Conservation (phyloP, 2,113 vertebrate species). For the Nannobrachium achirus region DNA sequence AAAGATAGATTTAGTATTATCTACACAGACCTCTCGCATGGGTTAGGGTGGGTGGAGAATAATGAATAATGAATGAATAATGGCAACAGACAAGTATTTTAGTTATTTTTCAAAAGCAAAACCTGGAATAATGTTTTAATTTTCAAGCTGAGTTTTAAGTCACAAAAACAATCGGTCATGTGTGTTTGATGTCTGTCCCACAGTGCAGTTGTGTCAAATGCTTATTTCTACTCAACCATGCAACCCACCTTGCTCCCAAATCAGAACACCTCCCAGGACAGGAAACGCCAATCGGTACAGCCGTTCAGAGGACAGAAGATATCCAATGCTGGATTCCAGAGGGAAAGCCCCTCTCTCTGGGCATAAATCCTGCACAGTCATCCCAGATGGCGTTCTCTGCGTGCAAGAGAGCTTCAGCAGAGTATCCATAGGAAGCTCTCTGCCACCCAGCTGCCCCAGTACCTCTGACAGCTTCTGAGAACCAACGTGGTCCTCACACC, state of each 20-base stretch:
- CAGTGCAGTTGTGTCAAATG: no score
- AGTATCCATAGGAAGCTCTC: constrained; percentile 80
- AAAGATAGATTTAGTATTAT: no score
- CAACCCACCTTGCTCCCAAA: constrained; percentile 74
- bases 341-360: constrained; percentile 64
- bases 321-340: constrained; percentile 79
- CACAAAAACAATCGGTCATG: no score
- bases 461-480: constrained; percentile 82
- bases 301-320: constrained; percentile 79
- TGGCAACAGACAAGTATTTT: no score
- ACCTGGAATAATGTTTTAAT: no score
- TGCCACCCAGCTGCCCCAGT: constrained; percentile 79
- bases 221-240: neutral
- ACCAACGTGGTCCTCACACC: constrained; percentile 81
- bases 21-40: no score
- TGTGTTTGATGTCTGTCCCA: no score
- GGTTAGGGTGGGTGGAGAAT: no score
- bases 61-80: no score
- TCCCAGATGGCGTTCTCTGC: neutral
- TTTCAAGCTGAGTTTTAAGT: no score
- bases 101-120: no score
- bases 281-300: constrained; percentile 82
- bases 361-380: neutral
- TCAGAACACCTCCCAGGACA: constrained; percentile 69
- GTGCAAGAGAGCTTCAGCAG: constrained; percentile 62